Conservation (phyloP, 2,888 invertebrate genomes). For the Xanthia togata region DNA sequence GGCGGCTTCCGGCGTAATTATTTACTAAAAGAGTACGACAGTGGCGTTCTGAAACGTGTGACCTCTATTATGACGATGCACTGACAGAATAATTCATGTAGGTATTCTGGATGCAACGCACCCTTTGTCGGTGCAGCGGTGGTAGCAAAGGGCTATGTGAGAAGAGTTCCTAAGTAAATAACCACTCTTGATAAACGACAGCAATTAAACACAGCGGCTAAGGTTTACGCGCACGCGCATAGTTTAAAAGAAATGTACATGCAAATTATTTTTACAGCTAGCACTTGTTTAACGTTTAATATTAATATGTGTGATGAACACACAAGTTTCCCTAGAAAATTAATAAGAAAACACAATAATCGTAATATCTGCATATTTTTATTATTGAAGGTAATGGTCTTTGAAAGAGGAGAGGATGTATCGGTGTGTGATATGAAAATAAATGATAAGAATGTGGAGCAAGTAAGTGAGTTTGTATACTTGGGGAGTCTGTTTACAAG, state of each 20-base stretch:
- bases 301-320: constrained; percentile 18
- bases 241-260: background rate
- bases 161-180: constrained; percentile 45
- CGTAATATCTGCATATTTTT: background rate
- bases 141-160: constrained; percentile 53
- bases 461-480: no score
- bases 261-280: constrained; percentile 3
- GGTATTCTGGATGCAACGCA: constrained; percentile 63
- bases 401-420: no score
- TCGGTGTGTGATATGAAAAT: no score
- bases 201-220: constrained; percentile 26
- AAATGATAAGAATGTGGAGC: no score
- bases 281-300: background rate
- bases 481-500: no score
- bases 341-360: background rate
- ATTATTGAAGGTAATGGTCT: background rate
- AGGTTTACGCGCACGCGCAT: constrained; percentile 22
- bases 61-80: constrained; percentile 75
- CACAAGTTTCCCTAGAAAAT: constrained; percentile 12
- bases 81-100: constrained; percentile 82
- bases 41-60: constrained; percentile 71
- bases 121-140: constrained; percentile 73
- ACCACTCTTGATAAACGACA: constrained; percentile 32
- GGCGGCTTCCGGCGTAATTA: constrained; percentile 87
- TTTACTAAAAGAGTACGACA: constrained; percentile 77